Base-by-base conservation (phyloP, 1,140 invertebrate genomes). In the Planococcus citri region DNA sequence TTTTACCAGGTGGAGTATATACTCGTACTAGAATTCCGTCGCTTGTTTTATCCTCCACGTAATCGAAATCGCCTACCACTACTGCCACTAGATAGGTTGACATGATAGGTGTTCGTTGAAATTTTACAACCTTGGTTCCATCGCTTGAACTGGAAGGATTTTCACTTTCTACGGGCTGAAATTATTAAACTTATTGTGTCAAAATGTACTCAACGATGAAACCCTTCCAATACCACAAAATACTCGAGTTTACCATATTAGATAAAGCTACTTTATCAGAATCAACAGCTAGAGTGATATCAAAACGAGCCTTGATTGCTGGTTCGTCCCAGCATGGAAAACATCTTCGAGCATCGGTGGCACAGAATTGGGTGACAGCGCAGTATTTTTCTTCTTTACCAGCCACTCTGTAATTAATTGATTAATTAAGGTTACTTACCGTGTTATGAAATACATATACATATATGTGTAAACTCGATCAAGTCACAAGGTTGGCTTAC, bases 271-370 rank as follows among this genome's bases (percentile, higher is more conserved):
- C 87, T 71, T 87, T 82, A 74, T 87, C 83, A 69, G 83, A 80
- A 1, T 91, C 90, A 70, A 93, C 89, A 73, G 87, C 83, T 4
- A 98, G 79, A 0, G 87, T 88, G 64, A 98, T 89, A 77, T 95
- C 88, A 82, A 98, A 98, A 1, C 92, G 94, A 4, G 94, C 90
- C 79, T 98, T 98, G 9, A 94, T 83, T 12, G 92, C 90, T 38
- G 95, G 95, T 78, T 98, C 95, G 80, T 98, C 95, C 94, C 94
- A 98, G 78, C 95, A 97, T 9, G 95, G 95, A 76, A 98, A 97
- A 76, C 93, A 94, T 73, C 91, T 81, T 69, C 95, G 82, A 20
- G 94, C 95, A 85, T 96, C 92, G 24, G 92, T 95, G 0, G 94
- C 83, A 81, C 95, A 88, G 79, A 95, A 96, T 78, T 98, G 95